Conservation (phyloP, 2,888 invertebrate genomes). For the Tipula confusa region DNA sequence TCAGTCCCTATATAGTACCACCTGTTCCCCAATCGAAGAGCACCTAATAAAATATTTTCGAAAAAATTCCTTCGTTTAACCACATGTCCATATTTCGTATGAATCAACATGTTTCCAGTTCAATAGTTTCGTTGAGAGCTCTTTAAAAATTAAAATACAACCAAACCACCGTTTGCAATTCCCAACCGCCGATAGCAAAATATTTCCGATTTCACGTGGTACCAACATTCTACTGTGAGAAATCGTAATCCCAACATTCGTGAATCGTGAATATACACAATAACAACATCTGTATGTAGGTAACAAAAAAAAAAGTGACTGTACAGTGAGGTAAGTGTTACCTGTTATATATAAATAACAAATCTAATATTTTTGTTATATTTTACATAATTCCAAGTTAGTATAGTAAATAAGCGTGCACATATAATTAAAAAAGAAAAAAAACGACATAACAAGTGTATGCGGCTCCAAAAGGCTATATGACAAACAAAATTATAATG, state of each 20-base stretch:
- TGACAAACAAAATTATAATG: neutral
- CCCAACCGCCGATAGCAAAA: neutral
- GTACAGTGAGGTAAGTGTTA: neutral
- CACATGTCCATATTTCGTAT: neutral
- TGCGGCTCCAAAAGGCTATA: neutral
- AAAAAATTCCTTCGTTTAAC: neutral
- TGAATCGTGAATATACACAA: neutral
- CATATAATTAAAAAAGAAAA: no score
- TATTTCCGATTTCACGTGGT: neutral
- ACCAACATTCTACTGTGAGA: neutral
- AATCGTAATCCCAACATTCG: neutral
- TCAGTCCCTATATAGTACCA: neutral
- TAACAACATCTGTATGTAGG: neutral
- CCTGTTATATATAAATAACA: neutral
- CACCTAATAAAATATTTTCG: neutral
- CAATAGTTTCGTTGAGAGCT: neutral
- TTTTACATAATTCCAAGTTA: neutral
- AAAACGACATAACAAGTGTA: neutral
- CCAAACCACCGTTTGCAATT: neutral
- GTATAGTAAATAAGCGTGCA: neutral
- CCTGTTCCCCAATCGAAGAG: neutral
- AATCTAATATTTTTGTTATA: neutral
- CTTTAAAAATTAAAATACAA: neutral
- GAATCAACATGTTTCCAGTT: neutral
- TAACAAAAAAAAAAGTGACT: neutral